Conservation (phyloP, 2,888 invertebrate genomes). For the Flabesymbios commensalis region DNA sequence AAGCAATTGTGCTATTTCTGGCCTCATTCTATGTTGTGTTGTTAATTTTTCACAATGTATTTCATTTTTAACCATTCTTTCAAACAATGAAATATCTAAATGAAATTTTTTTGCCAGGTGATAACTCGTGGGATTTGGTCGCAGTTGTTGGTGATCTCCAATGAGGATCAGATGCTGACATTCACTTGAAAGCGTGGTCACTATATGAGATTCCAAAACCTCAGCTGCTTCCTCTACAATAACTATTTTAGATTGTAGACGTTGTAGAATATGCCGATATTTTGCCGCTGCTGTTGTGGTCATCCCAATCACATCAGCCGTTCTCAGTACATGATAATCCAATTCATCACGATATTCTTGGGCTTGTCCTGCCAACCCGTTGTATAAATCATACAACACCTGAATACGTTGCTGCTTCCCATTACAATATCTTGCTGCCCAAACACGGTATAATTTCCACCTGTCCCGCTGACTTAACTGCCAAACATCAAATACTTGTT, state of each 20-base stretch:
- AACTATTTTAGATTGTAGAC: slow-evolving; percentile 59
- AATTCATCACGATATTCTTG: slow-evolving; percentile 36
- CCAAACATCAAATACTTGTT: slow-evolving; percentile 41
- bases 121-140: slow-evolving; percentile 74
- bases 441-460: slow-evolving; percentile 63
- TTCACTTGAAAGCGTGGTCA: slow-evolving; percentile 74
- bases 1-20: slow-evolving; percentile 50
- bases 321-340: slow-evolving; percentile 41
- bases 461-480: slow-evolving; percentile 46
- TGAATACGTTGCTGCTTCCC: not conserved
- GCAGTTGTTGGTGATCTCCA: slow-evolving; percentile 80
- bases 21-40: slow-evolving; percentile 66
- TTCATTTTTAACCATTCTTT: slow-evolving; percentile 75
- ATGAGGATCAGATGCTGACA: slow-evolving; percentile 84
- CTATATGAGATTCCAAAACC: slow-evolving; percentile 82
- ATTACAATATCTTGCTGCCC: slow-evolving; percentile 36
- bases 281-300: slow-evolving; percentile 57
- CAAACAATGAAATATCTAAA: slow-evolving; percentile 80
- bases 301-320: slow-evolving; percentile 49
- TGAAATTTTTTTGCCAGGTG: slow-evolving; percentile 71
- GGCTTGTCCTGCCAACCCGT: slow-evolving; percentile 16
- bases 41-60: slow-evolving; percentile 67
- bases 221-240: slow-evolving; percentile 87
- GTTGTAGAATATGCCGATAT: slow-evolving; percentile 46
- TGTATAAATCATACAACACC: not conserved